These are phyloP conservation scores for Drosophila borborema DNA, from an alignment of 2,888 invertebrate species.

Conservation along the genomic window DNA sequence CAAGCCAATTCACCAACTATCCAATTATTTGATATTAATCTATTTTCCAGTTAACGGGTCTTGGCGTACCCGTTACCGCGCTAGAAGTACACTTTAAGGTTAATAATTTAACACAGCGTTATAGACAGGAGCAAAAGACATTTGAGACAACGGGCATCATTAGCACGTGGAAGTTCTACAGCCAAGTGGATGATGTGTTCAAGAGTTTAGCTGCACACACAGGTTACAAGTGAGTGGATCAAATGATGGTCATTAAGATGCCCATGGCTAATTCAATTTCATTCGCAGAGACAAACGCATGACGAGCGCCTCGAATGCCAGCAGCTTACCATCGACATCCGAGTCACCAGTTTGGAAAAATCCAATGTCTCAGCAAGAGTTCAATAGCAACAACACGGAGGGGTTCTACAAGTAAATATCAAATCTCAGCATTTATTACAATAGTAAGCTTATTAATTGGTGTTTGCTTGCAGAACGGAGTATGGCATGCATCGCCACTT, in stretches of 20 bases:
- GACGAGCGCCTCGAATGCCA: constrained; percentile 84
- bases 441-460: background rate
- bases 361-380: constrained; percentile 85
- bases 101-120: constrained; percentile 84
- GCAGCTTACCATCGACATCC: constrained; percentile 83
- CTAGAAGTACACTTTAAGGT: constrained; percentile 85
- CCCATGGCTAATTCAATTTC: background rate
- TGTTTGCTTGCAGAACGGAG: constrained; percentile 76
- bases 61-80: constrained; percentile 84
- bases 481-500: constrained; percentile 85
- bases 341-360: constrained; percentile 85
- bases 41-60: constrained; percentile 78
- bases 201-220: constrained; percentile 84
- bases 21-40: background rate
- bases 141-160: constrained; percentile 84
- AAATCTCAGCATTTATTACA: background rate
- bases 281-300: constrained; percentile 83
- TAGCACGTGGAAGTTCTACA: constrained; percentile 84
- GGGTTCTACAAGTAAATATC: constrained; percentile 82
- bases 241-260: background rate
- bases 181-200: constrained; percentile 85
- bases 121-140: constrained; percentile 84
- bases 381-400: constrained; percentile 84
- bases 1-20: background rate
- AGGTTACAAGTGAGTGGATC: constrained; percentile 76